Evolutionary conservation across 53 echinoderm and acorn worm genomes (phyloP).

Genomic region (Luidia sarsii): DNA sequence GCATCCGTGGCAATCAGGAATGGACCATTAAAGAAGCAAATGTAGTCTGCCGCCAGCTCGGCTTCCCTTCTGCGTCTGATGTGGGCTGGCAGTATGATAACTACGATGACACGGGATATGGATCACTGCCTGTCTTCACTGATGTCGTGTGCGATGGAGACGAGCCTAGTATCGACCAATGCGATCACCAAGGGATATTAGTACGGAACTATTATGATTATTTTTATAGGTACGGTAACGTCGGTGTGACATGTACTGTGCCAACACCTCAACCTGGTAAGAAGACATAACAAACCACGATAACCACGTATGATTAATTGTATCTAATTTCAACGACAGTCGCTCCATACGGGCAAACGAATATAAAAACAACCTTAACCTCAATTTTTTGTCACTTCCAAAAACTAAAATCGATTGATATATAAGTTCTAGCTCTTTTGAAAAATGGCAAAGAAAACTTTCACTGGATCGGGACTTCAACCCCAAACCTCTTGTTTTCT

Average conservation of each 20-base stretch:
- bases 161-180: constrained; percentile 8
- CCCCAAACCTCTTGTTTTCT: too few species aligned
- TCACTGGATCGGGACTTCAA: too few species aligned
- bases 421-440: too few species aligned
- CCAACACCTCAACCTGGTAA: neutral
- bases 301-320: too few species aligned
- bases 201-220: constrained; percentile 20
- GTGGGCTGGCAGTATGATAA: neutral
- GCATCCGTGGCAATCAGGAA: neutral
- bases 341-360: too few species aligned
- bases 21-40: constrained; percentile 54
- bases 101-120: neutral
- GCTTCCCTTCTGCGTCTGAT: constrained; percentile 11
- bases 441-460: too few species aligned
- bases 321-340: too few species aligned
- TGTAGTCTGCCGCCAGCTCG: constrained; percentile 46
- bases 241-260: constrained; percentile 32
- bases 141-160: neutral
- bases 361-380: too few species aligned
- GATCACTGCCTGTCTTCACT: neutral
- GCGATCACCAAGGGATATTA: constrained; percentile 11
- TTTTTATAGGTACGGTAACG: constrained; percentile 13
- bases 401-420: neutral
- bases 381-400: neutral
- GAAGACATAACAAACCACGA: too few species aligned